Base-by-base conservation (phyloP, 2,797 vertebrate genomes). In the Mergus octosetaceus region DNA sequence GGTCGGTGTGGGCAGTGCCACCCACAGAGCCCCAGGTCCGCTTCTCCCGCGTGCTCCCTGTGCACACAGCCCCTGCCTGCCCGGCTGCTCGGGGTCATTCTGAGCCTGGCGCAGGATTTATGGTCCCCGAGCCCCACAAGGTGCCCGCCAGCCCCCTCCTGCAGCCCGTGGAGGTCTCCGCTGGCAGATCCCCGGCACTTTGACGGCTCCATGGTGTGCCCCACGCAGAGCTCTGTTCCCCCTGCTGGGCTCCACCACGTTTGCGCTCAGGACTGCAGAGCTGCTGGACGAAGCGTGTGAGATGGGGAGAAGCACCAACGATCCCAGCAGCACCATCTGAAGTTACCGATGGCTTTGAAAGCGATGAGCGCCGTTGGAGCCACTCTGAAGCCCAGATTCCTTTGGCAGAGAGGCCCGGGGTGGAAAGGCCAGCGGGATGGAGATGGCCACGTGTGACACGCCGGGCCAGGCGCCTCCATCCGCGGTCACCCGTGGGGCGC, bases 301-400 rank as follows among this genome's bases (percentile, higher is more conserved):
- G 68, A 10, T 0, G 0, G 56, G 36, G 47, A 5, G 17, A 27
- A n/a, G 49, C 15, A 9, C 41, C 30, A 22, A 11, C 41, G 51
- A 21, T 1, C 61, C 10, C 27, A 2, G 8, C 27, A 3, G 13
- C 5, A 1, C 1, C 14, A n/a, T 2, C 19, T 11, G 36, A 32
- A 32, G 11, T 4, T 14, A 14, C 17, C 1, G 18, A 11, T 3
- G 45, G 13, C 45, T 10, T 38, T 13, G 7, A 7, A 21, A 22
- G 51, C 0, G 3, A 22, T 0, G 13, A 6, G 34, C 11, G 3
- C 17, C 0, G 27, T 6, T 7, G 32, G n/a, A 73, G 45, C 61
- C n/a, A 5, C 61, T 13, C 36, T 9, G 41, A 57, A 43, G 17
- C 60, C 38, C 61, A 62, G 62, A 62, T 13, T 22, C 10, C 24